Base-by-base conservation (phyloP, 2,888 invertebrate genomes). In the Eledona agricola region DNA sequence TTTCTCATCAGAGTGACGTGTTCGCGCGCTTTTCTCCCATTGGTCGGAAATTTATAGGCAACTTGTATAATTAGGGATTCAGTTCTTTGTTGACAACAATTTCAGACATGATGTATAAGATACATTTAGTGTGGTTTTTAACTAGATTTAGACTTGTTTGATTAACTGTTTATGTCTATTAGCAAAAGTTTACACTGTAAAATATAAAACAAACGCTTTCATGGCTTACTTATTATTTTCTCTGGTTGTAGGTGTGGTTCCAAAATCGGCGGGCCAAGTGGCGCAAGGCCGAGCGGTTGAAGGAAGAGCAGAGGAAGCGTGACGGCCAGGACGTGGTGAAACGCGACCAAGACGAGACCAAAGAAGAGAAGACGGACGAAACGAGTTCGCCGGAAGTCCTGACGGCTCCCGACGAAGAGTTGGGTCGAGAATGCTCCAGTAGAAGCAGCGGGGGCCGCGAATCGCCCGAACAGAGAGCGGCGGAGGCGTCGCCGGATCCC, bases 231-330 rank as follows among this genome's bases (percentile, higher is more conserved):
- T n/a, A n/a, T n/a, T n/a, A 2, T 13, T 37, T 20, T 43, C 43
- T 34, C 50, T 46, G 55, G 25, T 72, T 71, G 1, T 77, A 93
- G 93, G 93, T 93, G 17, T 94, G 93, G 93, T 93, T 93, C 74
- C 93, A 94, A 82, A 94, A 94, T 72, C 83, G 94, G 26, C 81
- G 94, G 51, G 94, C 94, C 23, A 94, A 94, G 77, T 94, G 93
- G 93, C 82, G 94, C 55, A 94, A 94, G 77, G 93, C 92, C 29
- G 93, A 94, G 75, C 82, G 94, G 17, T 83, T 94, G 72, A 93
- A 93, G 80, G 93, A 94, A 72, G 94, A 94, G 69, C 92, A 93
- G 74, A 80, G 92, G 54, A 93, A 90, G 72, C 79, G 90, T 35
- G 90, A 91, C 66, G 90, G 89, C 6, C 83, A 83, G 35, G 87